phyloP scores from a whole-genome alignment of 2,797 vertebrate genomes.

The Erpetoichthys calabaricus region DNA sequence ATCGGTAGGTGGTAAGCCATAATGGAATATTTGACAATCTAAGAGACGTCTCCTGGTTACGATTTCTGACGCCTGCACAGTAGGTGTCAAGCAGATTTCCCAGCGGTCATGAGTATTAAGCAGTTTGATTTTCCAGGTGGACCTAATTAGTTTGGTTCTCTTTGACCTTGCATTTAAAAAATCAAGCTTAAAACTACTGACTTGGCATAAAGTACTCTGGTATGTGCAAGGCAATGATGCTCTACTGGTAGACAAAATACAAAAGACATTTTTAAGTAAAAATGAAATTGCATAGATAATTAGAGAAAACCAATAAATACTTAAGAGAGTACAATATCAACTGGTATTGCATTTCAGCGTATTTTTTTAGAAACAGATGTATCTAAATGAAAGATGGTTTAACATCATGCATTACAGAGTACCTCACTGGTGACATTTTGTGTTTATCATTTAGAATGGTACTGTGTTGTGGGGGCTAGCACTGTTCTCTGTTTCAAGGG shows the following conservation, averaged over 20 bases:
- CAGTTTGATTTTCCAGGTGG: not conserved
- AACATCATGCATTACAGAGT: too few species aligned
- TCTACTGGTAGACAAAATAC: not conserved
- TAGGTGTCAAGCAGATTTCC: not conserved
- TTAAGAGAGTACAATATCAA: too few species aligned
- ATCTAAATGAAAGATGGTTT: too few species aligned
- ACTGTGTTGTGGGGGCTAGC: too few species aligned
- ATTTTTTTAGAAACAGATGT: too few species aligned
- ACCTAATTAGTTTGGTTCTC: constrained; percentile 3
- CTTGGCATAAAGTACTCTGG: not conserved
- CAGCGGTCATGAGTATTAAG: not conserved
- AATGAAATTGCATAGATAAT: too few species aligned
- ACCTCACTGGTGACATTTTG: too few species aligned
- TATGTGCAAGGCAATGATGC: not conserved
- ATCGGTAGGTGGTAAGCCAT: constrained; percentile 6
- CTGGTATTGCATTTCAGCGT: too few species aligned
- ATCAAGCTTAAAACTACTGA: not conserved
- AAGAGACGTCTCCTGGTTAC: not conserved
- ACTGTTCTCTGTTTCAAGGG: too few species aligned
- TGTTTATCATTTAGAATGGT: too few species aligned
- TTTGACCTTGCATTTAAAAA: not conserved
- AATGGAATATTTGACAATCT: not conserved
- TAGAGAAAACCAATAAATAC: too few species aligned
- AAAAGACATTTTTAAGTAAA: too few species aligned
- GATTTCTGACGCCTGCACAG: not conserved